Percentiles rank a stretch among this genome's conserved stretches.
These are phyloP conservation scores for Magallana gigas DNA, from an alignment of 1,140 invertebrate species.

Conservation along the genomic window DNA sequence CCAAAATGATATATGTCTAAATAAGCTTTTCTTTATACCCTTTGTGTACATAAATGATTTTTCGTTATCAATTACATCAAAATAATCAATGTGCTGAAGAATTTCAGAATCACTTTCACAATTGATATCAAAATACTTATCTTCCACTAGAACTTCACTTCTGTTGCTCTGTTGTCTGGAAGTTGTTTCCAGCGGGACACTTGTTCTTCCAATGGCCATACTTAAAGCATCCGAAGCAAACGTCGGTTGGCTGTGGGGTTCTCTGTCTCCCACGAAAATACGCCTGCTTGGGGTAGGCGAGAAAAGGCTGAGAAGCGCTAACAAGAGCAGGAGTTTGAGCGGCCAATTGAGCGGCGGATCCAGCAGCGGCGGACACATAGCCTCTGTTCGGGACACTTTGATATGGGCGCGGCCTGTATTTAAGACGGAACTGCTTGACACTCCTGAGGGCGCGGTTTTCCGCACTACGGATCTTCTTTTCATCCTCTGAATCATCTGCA, in stretches of 20 bases:
- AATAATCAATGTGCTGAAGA: slow-evolving; percentile 8
- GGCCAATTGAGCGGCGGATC: too few relatives aligned
- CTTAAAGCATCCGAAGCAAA: slow-evolving; percentile 21
- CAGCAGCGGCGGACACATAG: background rate
- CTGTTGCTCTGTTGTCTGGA: background rate
- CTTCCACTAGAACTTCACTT: background rate
- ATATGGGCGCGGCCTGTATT: too few relatives aligned
- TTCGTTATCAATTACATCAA: slow-evolving; percentile 21
- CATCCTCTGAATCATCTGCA: too few relatives aligned
- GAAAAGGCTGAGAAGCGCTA: background rate
- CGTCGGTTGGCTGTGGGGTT: too few relatives aligned
- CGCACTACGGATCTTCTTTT: too few relatives aligned
- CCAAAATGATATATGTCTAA: too few relatives aligned
- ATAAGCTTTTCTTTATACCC: too few relatives aligned
- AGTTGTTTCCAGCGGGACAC: background rate
- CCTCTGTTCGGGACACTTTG: background rate
- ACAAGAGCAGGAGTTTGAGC: background rate
- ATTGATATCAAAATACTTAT: background rate
- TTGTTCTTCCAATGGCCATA: slow-evolving; percentile 23
- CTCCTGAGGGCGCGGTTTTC: too few relatives aligned
- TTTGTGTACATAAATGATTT: too few relatives aligned
- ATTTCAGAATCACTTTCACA: slow-evolving; percentile 31
- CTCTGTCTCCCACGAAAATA: too few relatives aligned
- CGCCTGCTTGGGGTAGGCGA: background rate
- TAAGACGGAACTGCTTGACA: too few relatives aligned